Conservation (phyloP, 1,140 invertebrate species). For the Caerostris darwini region DNA sequence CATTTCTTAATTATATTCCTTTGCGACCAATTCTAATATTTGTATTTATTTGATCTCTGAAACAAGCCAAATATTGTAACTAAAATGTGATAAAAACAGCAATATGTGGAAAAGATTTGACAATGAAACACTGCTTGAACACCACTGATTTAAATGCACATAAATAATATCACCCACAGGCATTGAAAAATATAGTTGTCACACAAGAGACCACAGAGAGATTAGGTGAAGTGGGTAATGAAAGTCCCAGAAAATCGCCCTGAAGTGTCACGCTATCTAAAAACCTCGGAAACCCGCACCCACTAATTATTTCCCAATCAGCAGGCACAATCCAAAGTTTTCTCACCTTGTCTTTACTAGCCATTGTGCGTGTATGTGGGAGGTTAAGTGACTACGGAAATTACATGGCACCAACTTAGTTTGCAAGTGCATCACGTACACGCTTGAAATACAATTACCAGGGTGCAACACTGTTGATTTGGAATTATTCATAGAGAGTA, state of each 20-base stretch:
- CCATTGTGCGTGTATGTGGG: background rate
- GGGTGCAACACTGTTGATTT: slow-evolving; percentile 59
- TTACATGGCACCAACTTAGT: slow-evolving; percentile 27
- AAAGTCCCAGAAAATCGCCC: background rate
- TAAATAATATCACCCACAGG: background rate
- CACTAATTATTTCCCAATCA: slow-evolving; percentile 74
- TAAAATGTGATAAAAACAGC: too few species aligned
- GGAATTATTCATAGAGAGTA: slow-evolving; percentile 59
- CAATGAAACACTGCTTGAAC: background rate
- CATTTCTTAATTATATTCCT: too few species aligned
- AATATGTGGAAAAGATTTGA: too few species aligned
- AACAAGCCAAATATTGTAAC: too few species aligned
- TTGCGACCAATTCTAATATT: too few species aligned
- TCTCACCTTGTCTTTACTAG: slow-evolving; percentile 39
- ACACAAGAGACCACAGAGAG: background rate
- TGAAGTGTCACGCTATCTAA: slow-evolving; percentile 37
- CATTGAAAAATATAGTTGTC: slow-evolving; percentile 6
- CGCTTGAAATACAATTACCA: slow-evolving; percentile 4
- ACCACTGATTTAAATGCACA: background rate
- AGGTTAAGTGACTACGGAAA: slow-evolving; percentile 63
- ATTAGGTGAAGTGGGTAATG: slow-evolving; percentile 2
- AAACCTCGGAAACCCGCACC: slow-evolving; percentile 53
- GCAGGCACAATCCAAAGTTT: slow-evolving; percentile 13
- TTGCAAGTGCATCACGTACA: slow-evolving; percentile 44
- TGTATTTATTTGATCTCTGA: too few species aligned